Evolutionary conservation across 1,140 invertebrate species (phyloP).

Genomic region (Drosophila dunni): DNA sequence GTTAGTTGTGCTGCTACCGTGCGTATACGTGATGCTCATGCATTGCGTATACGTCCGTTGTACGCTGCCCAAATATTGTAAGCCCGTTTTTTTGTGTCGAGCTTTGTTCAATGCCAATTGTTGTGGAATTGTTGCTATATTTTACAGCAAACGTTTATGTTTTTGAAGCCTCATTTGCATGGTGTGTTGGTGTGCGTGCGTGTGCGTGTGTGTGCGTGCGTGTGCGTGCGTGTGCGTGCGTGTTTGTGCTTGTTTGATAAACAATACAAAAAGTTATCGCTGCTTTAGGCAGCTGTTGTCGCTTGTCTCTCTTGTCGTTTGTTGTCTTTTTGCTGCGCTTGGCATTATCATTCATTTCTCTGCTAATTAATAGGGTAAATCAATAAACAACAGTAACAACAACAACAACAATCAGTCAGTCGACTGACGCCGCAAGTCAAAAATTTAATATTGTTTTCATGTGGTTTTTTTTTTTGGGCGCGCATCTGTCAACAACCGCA

Average conservation of each 20-base stretch:
- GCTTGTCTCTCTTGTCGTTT: constrained; percentile 6
- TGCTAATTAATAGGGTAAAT: constrained; percentile 54
- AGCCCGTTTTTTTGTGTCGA: constrained; percentile 6
- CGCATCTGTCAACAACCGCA: constrained; percentile 47
- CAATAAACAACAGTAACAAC: constrained; percentile 35
- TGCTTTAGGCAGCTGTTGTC: constrained; percentile 18
- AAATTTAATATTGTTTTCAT: constrained; percentile 34
- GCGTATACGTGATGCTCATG: constrained; percentile 41
- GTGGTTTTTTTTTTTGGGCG: constrained; percentile 32
- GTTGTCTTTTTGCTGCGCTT: constrained; percentile 9
- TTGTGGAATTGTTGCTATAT: constrained; percentile 27
- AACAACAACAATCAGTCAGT: constrained; percentile 32
- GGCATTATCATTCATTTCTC: constrained; percentile 44
- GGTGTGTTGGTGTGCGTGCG: constrained; percentile 1
- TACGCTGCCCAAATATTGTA: background rate
- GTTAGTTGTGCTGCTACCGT: background rate
- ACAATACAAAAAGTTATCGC: constrained; percentile 37
- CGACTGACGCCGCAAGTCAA: constrained; percentile 39
- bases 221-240: constrained; percentile 12
- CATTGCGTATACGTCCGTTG: constrained; percentile 25
- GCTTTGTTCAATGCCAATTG: constrained; percentile 21
- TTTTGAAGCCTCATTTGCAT: constrained; percentile 41
- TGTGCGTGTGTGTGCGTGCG: constrained; percentile 1
- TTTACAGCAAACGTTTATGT: constrained; percentile 29
- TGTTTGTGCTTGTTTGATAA: constrained; percentile 30